These are phyloP conservation scores for Litocranius walleri DNA, from an alignment of 2,113 vertebrate genomes.

Conservation along the genomic window DNA sequence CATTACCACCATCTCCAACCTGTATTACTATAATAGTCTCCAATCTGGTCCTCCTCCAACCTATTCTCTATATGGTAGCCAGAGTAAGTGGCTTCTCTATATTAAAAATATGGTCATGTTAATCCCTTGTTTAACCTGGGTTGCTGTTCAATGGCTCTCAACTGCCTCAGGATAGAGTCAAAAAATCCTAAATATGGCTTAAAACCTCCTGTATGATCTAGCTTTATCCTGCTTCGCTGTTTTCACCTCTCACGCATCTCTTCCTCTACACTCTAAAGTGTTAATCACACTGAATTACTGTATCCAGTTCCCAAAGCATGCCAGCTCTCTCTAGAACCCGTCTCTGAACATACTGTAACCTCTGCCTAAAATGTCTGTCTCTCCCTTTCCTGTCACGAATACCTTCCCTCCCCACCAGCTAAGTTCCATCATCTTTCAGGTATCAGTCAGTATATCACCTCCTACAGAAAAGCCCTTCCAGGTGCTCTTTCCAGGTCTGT, in stretches of 20 bases:
- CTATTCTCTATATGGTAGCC: neutral
- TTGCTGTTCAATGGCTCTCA: neutral
- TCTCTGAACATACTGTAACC: neutral
- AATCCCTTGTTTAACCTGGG: neutral
- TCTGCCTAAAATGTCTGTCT: neutral
- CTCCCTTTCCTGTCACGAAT: neutral
- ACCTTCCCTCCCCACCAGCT: neutral
- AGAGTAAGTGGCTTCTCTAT: neutral
- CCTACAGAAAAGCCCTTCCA: neutral
- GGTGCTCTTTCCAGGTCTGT: neutral
- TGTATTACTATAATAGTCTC: neutral
- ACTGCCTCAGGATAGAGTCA: neutral
- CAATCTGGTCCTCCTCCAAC: neutral
- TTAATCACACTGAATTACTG: neutral
- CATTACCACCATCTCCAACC: neutral
- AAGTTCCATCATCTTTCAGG: neutral
- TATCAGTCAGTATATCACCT: neutral
- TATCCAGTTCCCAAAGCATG: neutral
- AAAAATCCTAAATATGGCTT: neutral
- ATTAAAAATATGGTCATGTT: neutral
- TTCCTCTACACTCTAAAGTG: neutral
- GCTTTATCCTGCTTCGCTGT: neutral
- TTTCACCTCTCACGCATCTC: neutral
- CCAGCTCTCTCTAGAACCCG: neutral
- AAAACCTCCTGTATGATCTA: neutral